Evolutionary conservation across 2,888 invertebrate genomes (phyloP).

Genomic region (Luperina nickerlii): DNA sequence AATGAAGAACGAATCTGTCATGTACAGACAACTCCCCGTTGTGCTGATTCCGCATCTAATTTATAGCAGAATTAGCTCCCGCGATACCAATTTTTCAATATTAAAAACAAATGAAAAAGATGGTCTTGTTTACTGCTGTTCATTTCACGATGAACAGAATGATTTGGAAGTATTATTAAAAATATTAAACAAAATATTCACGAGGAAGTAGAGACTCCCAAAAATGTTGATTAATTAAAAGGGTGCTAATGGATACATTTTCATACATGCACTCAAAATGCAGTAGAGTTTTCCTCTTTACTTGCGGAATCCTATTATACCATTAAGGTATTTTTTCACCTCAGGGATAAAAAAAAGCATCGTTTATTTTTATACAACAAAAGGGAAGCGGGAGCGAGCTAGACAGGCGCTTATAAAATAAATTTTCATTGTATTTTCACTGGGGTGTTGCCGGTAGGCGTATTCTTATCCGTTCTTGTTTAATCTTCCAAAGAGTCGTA

Average conservation of each 20-base stretch:
- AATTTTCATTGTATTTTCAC: slow-evolving; percentile 77
- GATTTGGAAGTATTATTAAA: background rate
- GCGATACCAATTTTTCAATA: slow-evolving; percentile 43
- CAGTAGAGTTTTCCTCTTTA: slow-evolving; percentile 62
- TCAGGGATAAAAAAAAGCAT: slow-evolving; percentile 70
- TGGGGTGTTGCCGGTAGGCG: slow-evolving; percentile 72
- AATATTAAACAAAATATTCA: background rate
- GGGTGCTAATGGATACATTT: slow-evolving; percentile 48
- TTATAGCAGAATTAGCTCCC: slow-evolving; percentile 53
- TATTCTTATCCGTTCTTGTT: slow-evolving; percentile 77
- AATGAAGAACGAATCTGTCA: slow-evolving; percentile 64
- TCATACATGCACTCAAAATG: slow-evolving; percentile 49
- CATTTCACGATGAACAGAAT: slow-evolving; percentile 1
- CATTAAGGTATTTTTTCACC: slow-evolving; percentile 72
- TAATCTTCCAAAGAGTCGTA: slow-evolving; percentile 76
- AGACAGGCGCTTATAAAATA: slow-evolving; percentile 80
- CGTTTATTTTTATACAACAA: slow-evolving; percentile 80
- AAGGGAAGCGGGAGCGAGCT: slow-evolving; percentile 72
- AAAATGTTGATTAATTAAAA: slow-evolving; percentile 33
- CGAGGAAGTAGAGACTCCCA: background rate
- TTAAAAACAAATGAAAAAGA: slow-evolving; percentile 28
- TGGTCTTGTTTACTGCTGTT: slow-evolving; percentile 9
- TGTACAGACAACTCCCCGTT: slow-evolving; percentile 45
- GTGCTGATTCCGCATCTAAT: slow-evolving; percentile 54
- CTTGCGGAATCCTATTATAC: slow-evolving; percentile 69